These are phyloP conservation scores for Chondrilla cf. caribensis DNA, from an alignment of 37 sponge, comb jelly and placozoan species.

Conservation along the genomic window DNA sequence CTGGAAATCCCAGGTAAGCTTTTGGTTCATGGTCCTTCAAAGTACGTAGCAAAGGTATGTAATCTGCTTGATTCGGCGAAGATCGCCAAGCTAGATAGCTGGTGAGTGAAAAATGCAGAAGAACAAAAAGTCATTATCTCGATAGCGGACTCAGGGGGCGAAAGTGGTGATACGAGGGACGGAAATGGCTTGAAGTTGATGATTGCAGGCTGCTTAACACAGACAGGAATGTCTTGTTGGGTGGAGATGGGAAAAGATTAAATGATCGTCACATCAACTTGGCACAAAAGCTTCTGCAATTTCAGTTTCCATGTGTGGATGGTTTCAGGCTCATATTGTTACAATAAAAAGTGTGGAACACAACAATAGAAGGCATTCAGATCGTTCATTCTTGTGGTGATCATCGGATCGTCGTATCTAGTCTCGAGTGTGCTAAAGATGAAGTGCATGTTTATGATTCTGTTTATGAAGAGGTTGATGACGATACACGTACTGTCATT, in stretches of 20 bases:
- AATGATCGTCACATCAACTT: conserved; percentile 36
- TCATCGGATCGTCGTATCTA: conserved; percentile 18
- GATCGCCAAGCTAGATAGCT: neutral
- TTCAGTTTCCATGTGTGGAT: neutral
- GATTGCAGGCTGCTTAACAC: neutral
- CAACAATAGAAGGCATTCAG: neutral
- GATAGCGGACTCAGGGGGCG: neutral
- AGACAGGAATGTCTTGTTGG: neutral
- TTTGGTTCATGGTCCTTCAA: neutral
- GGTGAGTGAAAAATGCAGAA: neutral
- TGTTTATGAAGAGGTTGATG: conserved; percentile 13
- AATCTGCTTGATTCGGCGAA: neutral
- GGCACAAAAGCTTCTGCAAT: conserved; percentile 17
- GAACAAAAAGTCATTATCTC: neutral
- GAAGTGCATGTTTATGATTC: conserved; percentile 48
- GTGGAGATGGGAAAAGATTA: neutral
- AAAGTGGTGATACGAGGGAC: neutral
- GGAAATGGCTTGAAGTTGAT: conserved; percentile 2
- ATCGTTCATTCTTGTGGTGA: neutral
- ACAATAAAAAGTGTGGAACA: neutral
- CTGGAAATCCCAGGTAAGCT: conserved; percentile 38
- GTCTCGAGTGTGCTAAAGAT: neutral
- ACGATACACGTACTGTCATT: conserved; percentile 16
- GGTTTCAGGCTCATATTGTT: neutral
- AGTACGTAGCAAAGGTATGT: conserved; percentile 18